Percentiles rank a stretch among this genome's conserved stretches.
Conservation (phyloP, 2,113 vertebrate genomes). For the Rhagologus leucostigma region DNA sequence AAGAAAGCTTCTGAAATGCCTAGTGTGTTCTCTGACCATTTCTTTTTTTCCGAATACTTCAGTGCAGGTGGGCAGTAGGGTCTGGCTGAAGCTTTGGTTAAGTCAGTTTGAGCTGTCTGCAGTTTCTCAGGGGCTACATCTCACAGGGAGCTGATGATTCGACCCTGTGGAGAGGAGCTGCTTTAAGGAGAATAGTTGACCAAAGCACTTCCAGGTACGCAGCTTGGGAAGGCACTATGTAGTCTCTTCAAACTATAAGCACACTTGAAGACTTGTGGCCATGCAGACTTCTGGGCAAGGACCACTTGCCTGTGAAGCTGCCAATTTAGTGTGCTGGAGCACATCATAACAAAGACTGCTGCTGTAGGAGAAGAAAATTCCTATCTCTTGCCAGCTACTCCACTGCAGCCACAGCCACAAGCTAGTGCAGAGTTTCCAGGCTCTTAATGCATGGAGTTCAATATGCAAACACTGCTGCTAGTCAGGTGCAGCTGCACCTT, state of each 20-base stretch:
- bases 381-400: neutral
- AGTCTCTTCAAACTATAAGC: neutral
- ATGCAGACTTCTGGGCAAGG: neutral
- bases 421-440: neutral
- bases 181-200: neutral
- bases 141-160: neutral
- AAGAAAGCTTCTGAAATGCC: neutral
- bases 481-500: neutral
- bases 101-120: neutral
- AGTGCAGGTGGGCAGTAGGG: neutral
- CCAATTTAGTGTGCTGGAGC: neutral
- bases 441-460: neutral
- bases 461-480: neutral
- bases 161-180: slow-evolving; percentile 36
- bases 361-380: neutral
- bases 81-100: neutral
- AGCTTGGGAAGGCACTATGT: neutral
- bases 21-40: neutral
- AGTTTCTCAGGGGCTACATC: neutral
- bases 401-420: neutral
- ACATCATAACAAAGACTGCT: neutral
- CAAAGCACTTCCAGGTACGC: slow-evolving; percentile 10
- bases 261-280: neutral
- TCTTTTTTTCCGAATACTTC: neutral
- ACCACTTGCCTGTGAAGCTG: neutral